Conservation (phyloP, 1,140 invertebrate species). For the Rhopalosiphum maidis region DNA sequence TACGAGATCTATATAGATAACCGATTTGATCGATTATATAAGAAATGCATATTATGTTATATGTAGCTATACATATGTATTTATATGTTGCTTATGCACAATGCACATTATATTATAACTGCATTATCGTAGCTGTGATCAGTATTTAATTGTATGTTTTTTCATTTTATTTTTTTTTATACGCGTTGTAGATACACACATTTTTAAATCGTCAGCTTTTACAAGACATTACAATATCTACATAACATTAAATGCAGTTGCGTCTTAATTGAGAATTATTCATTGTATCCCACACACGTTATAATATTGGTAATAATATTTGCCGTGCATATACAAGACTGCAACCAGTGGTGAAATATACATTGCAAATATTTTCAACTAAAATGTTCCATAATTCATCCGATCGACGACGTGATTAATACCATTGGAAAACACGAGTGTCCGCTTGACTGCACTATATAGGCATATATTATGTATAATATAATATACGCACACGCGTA, state of each 20-base stretch:
- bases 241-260: neutral
- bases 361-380: slow-evolving; percentile 6
- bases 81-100: neutral
- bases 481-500: neutral
- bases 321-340: neutral
- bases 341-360: neutral
- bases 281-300: neutral
- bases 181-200: neutral
- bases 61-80: neutral
- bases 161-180: neutral
- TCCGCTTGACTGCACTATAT: neutral
- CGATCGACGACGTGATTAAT: slow-evolving; percentile 29
- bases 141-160: slow-evolving; percentile 5
- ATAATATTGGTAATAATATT: neutral
- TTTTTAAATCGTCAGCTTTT: neutral
- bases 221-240: neutral
- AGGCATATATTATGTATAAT: neutral
- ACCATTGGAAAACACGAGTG: slow-evolving; percentile 5
- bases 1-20: neutral
- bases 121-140: neutral
- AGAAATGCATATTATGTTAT: neutral
- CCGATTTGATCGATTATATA: neutral
- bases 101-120: neutral
- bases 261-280: slow-evolving; percentile 6
- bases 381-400: slow-evolving; percentile 26